Conservation (phyloP, 64 coral and sea anemone genomes). For the Actinia tenebrosa region DNA sequence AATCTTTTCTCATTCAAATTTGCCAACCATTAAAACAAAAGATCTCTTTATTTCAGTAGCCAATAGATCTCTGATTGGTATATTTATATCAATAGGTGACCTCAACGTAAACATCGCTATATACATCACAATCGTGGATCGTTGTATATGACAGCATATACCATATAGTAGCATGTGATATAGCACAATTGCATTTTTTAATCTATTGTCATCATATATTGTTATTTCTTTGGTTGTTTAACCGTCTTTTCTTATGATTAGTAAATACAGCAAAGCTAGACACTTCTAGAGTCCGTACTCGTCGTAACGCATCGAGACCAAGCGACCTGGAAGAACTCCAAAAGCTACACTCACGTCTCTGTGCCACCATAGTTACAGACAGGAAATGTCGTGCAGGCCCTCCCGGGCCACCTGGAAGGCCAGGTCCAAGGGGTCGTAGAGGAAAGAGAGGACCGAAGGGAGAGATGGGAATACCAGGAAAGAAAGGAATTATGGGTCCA, state of each 20-base stretch:
- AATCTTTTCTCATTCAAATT: too few species aligned
- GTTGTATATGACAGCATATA: too few species aligned
- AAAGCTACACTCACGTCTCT: background rate
- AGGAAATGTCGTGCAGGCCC: slow-evolving; percentile 6
- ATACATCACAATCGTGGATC: too few species aligned
- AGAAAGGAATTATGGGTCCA: slow-evolving; percentile 10
- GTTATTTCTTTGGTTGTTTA: background rate
- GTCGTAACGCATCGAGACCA: background rate
- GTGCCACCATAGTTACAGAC: background rate
- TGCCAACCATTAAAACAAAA: too few species aligned
- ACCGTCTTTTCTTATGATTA: background rate
- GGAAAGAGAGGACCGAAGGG: slow-evolving; percentile 43
- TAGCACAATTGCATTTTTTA: background rate
- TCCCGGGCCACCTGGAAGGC: slow-evolving; percentile 43
- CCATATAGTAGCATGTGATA: too few species aligned
- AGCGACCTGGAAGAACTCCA: background rate
- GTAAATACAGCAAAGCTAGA: background rate
- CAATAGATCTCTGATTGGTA: too few species aligned
- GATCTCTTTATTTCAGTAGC: too few species aligned
- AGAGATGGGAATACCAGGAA: slow-evolving; percentile 23
- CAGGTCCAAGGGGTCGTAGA: slow-evolving; percentile 29
- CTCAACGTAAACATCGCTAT: too few species aligned
- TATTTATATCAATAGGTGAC: too few species aligned
- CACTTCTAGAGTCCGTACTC: background rate
- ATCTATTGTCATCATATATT: background rate